Evolutionary conservation across 2,113 vertebrate genomes (phyloP), one percentile per base, ranked within the genome.

Genomic region (Plectropomus leopardus): DNA sequence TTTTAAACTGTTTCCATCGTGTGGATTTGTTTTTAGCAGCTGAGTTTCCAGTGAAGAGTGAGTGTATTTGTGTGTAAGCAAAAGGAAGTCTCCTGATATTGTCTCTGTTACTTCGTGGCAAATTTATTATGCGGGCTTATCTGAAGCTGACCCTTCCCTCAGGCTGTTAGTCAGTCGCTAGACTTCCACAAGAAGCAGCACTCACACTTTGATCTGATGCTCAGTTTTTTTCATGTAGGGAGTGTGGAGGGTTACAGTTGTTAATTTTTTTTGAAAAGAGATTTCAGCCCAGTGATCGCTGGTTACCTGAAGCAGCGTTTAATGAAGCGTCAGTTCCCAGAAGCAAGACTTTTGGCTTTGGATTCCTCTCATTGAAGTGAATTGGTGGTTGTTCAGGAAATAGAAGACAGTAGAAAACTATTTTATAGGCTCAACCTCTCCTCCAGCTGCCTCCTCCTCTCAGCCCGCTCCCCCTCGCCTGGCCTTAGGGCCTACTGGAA

Each of bases 31-130:
- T 45, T 64, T 17, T 28, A 64, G 58, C 74, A 51, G 76, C 66
- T 60, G 72, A 81, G 57, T 86, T 86, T 90, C 64, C 81, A 85
- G 76, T 59, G 59, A 76, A 80, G 80, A 76, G 7, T 59, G 61
- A 55, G 68, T 55, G 34, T 88, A 77, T 87, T 91, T 90, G 80
- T 90, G 68, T 91, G 88, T 87, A 88, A 93, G 87, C 91, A 88
- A 83, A 87, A 79, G 60, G 69, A 84, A 58, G 80, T 78, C 84
- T 89, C 80, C 80, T 87, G 86, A 75, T 85, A 78, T 71, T 64
- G 78, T 84, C 80, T 88, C 57, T 67, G 76, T 57, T 80, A 72
- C 82, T 83, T 86, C 87, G 88, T 84, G 69, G 87, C 64, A 83
- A 55, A 64, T 88, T 70, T 89, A 72, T 84, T 48, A 87, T 82